These are phyloP conservation scores for Alectura lathami DNA, from an alignment of 2,113 vertebrate genomes.

Conservation along the genomic window DNA sequence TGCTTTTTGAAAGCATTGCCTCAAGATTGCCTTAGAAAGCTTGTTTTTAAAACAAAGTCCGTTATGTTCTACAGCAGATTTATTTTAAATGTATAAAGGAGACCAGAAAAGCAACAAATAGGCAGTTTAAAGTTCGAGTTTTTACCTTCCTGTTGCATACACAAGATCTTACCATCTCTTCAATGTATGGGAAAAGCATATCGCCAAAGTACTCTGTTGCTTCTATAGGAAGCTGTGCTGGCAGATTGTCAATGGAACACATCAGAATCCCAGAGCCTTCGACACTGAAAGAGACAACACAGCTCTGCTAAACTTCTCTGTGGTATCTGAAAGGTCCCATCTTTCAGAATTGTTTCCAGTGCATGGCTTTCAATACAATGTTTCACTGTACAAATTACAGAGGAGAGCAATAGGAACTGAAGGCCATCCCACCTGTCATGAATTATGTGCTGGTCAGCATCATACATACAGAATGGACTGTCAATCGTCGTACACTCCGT, in stretches of 20 bases:
- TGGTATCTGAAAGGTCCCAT: neutral
- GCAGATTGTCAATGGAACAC: slow-evolving; percentile 98
- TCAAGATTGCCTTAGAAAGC: neutral
- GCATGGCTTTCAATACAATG: neutral
- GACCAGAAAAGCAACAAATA: slow-evolving; percentile 55
- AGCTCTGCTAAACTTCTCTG: neutral
- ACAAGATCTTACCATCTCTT: slow-evolving; percentile 91
- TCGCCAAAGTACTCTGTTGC: slow-evolving; percentile 98
- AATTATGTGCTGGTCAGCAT: slow-evolving; percentile 92
- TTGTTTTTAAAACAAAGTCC: neutral
- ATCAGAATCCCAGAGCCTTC: slow-evolving; percentile 96
- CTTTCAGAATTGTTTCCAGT: neutral
- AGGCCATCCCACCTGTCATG: slow-evolving; percentile 86
- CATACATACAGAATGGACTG: slow-evolving; percentile 96
- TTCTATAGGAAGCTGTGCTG: slow-evolving; percentile 96
- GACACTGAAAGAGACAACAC: slow-evolving; percentile 79
- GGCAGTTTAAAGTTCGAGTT: neutral
- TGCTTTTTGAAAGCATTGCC: neutral
- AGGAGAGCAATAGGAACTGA: neutral
- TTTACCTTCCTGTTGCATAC: neutral
- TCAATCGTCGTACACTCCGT: slow-evolving; percentile 96
- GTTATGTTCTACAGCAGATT: slow-evolving; percentile 76
- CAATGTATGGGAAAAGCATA: slow-evolving; percentile 91
- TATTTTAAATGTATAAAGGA: slow-evolving; percentile 19
- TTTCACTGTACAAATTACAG: neutral